These are phyloP conservation scores for Resseliella maxima DNA, from an alignment of 2,888 invertebrate genomes.

Conservation along the genomic window DNA sequence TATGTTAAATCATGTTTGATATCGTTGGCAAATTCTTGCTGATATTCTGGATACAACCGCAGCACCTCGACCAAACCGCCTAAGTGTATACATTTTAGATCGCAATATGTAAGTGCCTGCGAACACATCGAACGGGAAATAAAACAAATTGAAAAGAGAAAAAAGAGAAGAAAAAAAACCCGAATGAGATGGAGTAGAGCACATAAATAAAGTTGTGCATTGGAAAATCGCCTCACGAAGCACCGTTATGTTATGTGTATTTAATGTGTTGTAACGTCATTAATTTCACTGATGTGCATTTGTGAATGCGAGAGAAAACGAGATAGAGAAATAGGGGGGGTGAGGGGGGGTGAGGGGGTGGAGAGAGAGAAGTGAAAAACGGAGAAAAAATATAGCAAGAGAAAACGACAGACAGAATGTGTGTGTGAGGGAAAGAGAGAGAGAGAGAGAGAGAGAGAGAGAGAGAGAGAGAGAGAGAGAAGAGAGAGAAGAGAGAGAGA, in stretches of 20 bases:
- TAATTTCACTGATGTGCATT: conserved; percentile 30
- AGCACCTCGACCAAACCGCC: conserved; percentile 90
- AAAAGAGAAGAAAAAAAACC: not conserved
- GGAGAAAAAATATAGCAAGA: not conserved
- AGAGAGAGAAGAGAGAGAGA: too few relatives aligned
- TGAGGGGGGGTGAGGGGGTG: too few relatives aligned
- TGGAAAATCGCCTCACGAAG: conserved; percentile 6
- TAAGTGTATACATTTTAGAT: conserved; percentile 93
- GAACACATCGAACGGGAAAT: conserved; percentile 49
- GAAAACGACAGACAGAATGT: not conserved
- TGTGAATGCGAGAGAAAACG: not conserved
- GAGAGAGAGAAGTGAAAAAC: not conserved
- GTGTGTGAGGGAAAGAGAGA: too few relatives aligned
- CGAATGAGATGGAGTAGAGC: not conserved
- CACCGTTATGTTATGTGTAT: conserved; percentile 24
- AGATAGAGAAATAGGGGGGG: too few relatives aligned
- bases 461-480: too few relatives aligned
- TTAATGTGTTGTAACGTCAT: conserved; percentile 51
- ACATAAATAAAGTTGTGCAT: conserved; percentile 33
- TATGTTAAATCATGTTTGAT: conserved; percentile 95
- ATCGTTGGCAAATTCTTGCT: conserved; percentile 92
- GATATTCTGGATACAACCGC: conserved; percentile 92
- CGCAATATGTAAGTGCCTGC: conserved; percentile 93
- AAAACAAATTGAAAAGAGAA: conserved; percentile 16
- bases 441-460: too few relatives aligned